Conservation (phyloP, 2,113 vertebrate species). For the Lagopus leucura region DNA sequence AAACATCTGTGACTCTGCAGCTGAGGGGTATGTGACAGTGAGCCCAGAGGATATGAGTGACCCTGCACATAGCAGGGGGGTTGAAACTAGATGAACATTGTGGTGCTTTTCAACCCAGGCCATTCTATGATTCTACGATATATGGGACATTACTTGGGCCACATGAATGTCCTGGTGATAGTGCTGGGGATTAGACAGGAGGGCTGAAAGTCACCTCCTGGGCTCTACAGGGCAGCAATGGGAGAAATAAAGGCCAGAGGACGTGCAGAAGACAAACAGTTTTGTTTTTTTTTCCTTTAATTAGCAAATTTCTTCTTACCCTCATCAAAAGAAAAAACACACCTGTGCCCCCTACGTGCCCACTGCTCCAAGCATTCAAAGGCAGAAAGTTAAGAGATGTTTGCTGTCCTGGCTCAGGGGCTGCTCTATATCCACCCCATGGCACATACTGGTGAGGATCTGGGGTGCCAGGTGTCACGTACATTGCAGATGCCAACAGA, state of each 20-base stretch:
- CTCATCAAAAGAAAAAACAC: constrained; percentile 20
- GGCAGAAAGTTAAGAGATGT: constrained; percentile 58
- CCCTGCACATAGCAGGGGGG: too few species aligned
- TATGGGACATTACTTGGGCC: not conserved
- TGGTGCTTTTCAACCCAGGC: too few species aligned
- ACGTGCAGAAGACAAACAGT: constrained; percentile 38
- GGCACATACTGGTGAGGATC: accelerated
- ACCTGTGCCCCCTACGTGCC: not conserved
- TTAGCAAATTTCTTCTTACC: constrained; percentile 64
- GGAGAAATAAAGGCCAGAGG: constrained; percentile 46
- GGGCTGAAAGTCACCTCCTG: not conserved
- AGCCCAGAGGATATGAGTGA: not conserved
- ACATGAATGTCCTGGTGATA: accelerated
- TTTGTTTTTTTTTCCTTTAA: constrained; percentile 56
- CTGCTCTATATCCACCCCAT: not conserved
- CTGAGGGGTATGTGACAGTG: not conserved
- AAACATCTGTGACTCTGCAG: not conserved
- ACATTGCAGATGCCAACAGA: accelerated
- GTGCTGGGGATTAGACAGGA: not conserved
- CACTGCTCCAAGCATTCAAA: constrained; percentile 45
- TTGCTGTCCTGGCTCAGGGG: not conserved
- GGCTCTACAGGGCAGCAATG: not conserved
- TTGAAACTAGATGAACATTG: too few species aligned
- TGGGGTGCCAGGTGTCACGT: not conserved
- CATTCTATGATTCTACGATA: not conserved